phyloP scores from a whole-genome alignment of 2,797 vertebrate genomes.

The Onychomys leucogaster region DNA sequence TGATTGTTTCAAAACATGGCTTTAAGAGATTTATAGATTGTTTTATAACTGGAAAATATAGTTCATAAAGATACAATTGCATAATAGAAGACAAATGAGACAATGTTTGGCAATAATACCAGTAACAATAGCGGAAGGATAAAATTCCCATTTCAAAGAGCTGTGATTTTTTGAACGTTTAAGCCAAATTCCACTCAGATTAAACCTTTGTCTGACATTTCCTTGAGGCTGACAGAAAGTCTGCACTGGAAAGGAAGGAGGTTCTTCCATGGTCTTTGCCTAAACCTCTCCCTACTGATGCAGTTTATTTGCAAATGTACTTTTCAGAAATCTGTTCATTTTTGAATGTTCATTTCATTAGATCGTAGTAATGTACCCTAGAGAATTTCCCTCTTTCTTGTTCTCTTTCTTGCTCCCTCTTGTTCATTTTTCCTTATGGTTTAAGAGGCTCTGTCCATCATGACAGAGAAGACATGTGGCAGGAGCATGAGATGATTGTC shows the following conservation, averaged over 20 bases:
- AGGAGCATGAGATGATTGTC: background rate
- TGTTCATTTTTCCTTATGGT: background rate
- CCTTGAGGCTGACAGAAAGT: background rate
- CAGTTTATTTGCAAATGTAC: background rate
- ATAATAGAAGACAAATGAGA: background rate
- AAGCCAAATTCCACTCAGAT: background rate
- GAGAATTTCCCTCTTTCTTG: background rate
- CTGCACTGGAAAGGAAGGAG: background rate
- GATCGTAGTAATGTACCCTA: background rate
- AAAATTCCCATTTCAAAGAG: conserved; percentile 36
- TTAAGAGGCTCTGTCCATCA: background rate
- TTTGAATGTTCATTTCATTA: background rate
- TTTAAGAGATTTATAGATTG: background rate
- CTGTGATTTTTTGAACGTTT: conserved; percentile 7
- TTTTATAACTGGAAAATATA: conserved; percentile 41
- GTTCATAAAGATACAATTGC: conserved; percentile 3
- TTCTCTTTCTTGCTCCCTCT: background rate
- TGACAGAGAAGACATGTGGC: background rate
- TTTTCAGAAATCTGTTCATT: conserved; percentile 1
- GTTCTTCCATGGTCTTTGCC: background rate
- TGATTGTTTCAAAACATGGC: background rate
- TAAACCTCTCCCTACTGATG: conserved; percentile 2
- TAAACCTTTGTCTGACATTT: background rate
- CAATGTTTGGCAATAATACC: background rate
- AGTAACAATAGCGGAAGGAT: background rate